These are phyloP conservation scores for Schizothorax lantsangensis DNA, from an alignment of 2,797 vertebrate genomes.

Conservation along the genomic window DNA sequence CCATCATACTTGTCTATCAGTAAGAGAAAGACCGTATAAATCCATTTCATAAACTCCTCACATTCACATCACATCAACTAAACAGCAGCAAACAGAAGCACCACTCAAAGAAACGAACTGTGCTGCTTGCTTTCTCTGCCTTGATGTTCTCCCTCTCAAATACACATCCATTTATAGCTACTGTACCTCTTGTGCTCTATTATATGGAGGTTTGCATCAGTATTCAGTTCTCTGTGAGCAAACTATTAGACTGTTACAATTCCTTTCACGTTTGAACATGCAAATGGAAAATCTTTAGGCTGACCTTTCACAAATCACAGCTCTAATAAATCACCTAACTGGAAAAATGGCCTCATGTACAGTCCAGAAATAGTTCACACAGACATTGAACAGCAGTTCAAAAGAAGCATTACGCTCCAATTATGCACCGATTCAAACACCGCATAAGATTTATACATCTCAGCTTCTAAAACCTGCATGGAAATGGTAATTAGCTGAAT, in stretches of 20 bases:
- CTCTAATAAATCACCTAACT: not conserved
- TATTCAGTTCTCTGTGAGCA: not conserved
- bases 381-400: not conserved
- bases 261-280: conserved; percentile 32
- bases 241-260: conserved; percentile 36
- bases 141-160: not conserved
- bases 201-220: conserved; percentile 4
- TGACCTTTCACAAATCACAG: conserved; percentile 53
- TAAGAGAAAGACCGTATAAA: not conserved
- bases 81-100: not conserved
- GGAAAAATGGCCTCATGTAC: not conserved
- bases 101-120: not conserved
- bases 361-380: not conserved
- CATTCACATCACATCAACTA: not conserved
- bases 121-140: not conserved
- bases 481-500: not conserved
- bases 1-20: not conserved
- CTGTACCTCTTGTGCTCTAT: not conserved
- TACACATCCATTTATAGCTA: not conserved
- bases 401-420: not conserved
- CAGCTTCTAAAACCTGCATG: conserved; percentile 3
- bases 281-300: conserved; percentile 42
- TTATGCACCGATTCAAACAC: not conserved
- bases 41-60: conserved; percentile 17
- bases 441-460: not conserved